These are phyloP conservation scores for Drosophila willistoni DNA, from an alignment of 1,140 invertebrate species.

Conservation along the genomic window DNA sequence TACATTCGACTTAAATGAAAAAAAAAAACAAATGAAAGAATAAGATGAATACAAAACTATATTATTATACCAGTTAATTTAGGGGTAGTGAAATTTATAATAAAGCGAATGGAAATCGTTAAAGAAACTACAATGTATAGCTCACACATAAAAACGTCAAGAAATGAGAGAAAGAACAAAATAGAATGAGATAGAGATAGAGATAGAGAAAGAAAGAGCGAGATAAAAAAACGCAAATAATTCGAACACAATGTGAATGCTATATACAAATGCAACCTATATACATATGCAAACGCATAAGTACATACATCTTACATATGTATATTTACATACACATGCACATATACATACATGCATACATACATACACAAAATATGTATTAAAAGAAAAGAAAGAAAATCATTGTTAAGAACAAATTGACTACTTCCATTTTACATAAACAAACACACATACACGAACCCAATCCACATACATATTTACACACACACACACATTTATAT, in stretches of 20 bases:
- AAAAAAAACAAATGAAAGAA: conserved; percentile 6
- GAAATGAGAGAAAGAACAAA: background rate
- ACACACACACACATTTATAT: conserved; percentile 48
- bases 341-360: conserved; percentile 38
- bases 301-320: conserved; percentile 25
- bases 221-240: conserved; percentile 33
- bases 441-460: conserved; percentile 21
- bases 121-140: conserved; percentile 13
- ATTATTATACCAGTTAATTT: conserved; percentile 58
- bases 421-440: conserved; percentile 75
- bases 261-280: conserved; percentile 29
- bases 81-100: conserved; percentile 58
- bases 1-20: conserved; percentile 21
- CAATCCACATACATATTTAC: conserved; percentile 29
- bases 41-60: conserved; percentile 22
- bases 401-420: conserved; percentile 80
- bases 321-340: conserved; percentile 20
- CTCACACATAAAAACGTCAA: background rate
- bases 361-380: conserved; percentile 59
- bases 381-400: conserved; percentile 42
- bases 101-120: conserved; percentile 48
- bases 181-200: background rate
- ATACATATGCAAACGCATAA: conserved; percentile 24
- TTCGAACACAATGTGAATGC: conserved; percentile 54
- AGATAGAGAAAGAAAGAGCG: background rate